Evolutionary conservation across 2,113 vertebrate species (phyloP), one percentile per base, ranked within the genome.

Genomic region (Odobenus rosmarus): DNA sequence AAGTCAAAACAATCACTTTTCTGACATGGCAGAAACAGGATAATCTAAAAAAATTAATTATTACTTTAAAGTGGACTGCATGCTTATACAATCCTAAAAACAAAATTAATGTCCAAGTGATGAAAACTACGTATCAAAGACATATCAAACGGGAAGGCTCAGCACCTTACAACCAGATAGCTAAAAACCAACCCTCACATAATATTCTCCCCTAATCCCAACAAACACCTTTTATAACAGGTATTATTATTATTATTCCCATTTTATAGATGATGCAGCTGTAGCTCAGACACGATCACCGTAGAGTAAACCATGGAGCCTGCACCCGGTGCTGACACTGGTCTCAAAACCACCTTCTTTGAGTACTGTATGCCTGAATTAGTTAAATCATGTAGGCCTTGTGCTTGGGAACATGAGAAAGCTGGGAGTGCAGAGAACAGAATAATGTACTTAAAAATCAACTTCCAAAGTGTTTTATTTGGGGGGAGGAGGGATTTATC

Each of bases 71-170:
- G 76, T 81, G 36, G 62, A 72, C 53, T 83, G 5, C 19, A 39
- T 77, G n/a, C 55, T 90, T 93, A 53, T 39, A 10, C n/a, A 81
- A 85, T 21, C 36, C 64, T 72, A 77, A 89, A 83, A 77, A 36
- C 49, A 94, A 93, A 95, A 96, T 51, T 18, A 92, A 49, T 4
- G 79, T 26, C 53, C 87, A 33, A 93, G 31, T 49, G 61, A 93
- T 72, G 55, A 88, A 76, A 91, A 62, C 79, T 36, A 36, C 6
- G 11, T 39, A 57, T 88, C 79, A 77, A 72, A 85, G 64, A 21
- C 57, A 49, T 9, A 24, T n/a, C 72, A 62, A 62, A 51, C n/a
- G 39, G 28, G 31, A 46, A 33, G 28, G 46, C 46, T 11, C 28
- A 23, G 16, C 7, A 31, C 2, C 5, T 46, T 33, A 28, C 5